These are phyloP conservation scores for Panulirus ornatus DNA, from an alignment of 1,140 invertebrate genomes.

Conservation along the genomic window DNA sequence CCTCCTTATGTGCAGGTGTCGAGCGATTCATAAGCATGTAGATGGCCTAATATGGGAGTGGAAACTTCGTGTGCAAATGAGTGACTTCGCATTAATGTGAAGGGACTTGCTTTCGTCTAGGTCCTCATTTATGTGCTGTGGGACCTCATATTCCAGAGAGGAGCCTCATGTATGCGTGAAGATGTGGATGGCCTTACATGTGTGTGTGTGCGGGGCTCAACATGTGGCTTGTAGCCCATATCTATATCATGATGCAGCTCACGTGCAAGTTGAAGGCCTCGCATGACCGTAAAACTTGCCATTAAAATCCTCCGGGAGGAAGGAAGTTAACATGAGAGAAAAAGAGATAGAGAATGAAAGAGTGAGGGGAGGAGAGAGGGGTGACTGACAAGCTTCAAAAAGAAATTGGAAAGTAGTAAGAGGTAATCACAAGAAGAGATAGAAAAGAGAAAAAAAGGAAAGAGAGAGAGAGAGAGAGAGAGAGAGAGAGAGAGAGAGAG, in stretches of 20 bases:
- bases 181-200: not conserved
- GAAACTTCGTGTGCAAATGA: too few relatives aligned
- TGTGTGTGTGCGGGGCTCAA: not conserved
- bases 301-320: too few relatives aligned
- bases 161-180: not conserved
- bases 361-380: not conserved
- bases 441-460: not conserved
- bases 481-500: conserved; percentile 10
- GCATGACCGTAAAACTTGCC: too few relatives aligned
- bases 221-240: too few relatives aligned
- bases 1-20: not conserved
- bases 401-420: too few relatives aligned
- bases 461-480: conserved; percentile 17
- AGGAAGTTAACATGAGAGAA: not conserved
- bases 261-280: too few relatives aligned
- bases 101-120: too few relatives aligned
- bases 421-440: too few relatives aligned
- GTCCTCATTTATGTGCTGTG: too few relatives aligned
- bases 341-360: conserved; percentile 6
- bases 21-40: not conserved
- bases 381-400: too few relatives aligned
- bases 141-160: not conserved
- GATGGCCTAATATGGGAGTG: not conserved
- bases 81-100: not conserved
- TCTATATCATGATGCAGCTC: too few relatives aligned